A percentile compares a stretch with the other conserved stretches of the same genome.
phyloP scores from a whole-genome alignment of 2,797 vertebrate species.

The Eulemur albifrons region DNA sequence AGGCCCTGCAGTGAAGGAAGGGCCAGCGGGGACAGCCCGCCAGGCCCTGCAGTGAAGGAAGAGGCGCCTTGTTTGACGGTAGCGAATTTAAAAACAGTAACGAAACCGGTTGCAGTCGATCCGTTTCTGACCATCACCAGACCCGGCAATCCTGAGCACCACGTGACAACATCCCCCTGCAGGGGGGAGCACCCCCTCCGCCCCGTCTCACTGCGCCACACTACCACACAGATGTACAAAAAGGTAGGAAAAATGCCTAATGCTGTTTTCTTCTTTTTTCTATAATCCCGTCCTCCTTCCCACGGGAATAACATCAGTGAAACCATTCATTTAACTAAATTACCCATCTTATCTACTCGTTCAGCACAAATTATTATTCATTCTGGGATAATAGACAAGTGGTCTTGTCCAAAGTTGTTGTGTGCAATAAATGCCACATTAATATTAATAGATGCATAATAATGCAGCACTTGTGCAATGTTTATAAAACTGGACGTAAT shows the following conservation, averaged over 20 bases:
- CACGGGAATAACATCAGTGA: neutral
- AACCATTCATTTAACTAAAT: neutral
- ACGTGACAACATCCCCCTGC: fast-evolving
- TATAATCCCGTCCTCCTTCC: too few species aligned
- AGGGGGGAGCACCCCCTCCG: fast-evolving
- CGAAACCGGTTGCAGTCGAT: fast-evolving
- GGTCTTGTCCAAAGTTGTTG: neutral
- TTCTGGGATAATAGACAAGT: neutral
- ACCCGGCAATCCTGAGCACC: fast-evolving
- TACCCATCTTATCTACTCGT: neutral
- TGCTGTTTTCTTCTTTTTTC: neutral
- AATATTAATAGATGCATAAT: neutral
- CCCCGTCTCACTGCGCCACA: fast-evolving
- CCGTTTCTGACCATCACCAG: fast-evolving
- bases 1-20: too few species aligned
- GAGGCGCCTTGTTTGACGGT: neutral
- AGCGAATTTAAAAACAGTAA: neutral
- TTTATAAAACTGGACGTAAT: neutral
- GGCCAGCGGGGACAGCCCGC: fast-evolving
- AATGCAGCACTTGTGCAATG: neutral
- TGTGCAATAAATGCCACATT: neutral
- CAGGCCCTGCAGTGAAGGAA: fast-evolving
- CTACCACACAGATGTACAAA: fast-evolving
- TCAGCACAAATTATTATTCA: neutral
- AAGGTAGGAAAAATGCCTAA: fast-evolving